phyloP scores from a whole-genome alignment of 2,888 invertebrate species.

The Drosophila flavopinicola region DNA sequence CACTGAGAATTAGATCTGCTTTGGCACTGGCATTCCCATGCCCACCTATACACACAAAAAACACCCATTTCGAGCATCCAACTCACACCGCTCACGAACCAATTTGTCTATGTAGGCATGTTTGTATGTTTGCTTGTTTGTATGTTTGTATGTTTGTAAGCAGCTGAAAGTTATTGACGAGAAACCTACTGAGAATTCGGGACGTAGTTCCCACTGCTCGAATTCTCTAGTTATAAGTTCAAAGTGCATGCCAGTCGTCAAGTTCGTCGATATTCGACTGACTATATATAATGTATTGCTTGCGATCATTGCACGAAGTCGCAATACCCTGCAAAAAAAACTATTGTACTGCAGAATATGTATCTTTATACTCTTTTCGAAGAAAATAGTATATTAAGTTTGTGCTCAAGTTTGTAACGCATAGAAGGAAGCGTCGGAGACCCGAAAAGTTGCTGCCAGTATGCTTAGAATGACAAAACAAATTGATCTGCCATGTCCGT shows the following conservation, averaged over 20 bases:
- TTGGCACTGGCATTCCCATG: constrained; percentile 26
- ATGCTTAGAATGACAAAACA: no score
- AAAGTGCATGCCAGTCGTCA: constrained; percentile 61
- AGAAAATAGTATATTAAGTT: no score
- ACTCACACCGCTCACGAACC: constrained; percentile 35
- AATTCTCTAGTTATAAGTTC: constrained; percentile 50
- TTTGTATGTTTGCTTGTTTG: no score
- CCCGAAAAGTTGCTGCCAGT: no score
- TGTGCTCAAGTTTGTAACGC: no score
- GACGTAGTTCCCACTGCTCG: constrained; percentile 3
- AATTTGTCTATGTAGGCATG: no score
- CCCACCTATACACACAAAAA: constrained; percentile 6
- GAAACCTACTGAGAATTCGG: no score
- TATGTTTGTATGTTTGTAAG: no score
- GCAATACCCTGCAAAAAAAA: neutral
- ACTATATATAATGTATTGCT: constrained; percentile 21
- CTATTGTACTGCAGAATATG: no score
- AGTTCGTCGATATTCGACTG: constrained; percentile 57
- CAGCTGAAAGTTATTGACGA: constrained; percentile 34
- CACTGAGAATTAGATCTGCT: constrained; percentile 65
- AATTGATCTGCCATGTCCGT: no score
- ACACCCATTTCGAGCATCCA: constrained; percentile 7
- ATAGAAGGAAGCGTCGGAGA: no score
- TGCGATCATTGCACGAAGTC: neutral
- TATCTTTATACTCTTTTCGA: no score